Percentiles rank a stretch among this genome's conserved stretches.
Evolutionary conservation across 1,140 invertebrate genomes (phyloP).

Genomic region (Parapsyche elsis): DNA sequence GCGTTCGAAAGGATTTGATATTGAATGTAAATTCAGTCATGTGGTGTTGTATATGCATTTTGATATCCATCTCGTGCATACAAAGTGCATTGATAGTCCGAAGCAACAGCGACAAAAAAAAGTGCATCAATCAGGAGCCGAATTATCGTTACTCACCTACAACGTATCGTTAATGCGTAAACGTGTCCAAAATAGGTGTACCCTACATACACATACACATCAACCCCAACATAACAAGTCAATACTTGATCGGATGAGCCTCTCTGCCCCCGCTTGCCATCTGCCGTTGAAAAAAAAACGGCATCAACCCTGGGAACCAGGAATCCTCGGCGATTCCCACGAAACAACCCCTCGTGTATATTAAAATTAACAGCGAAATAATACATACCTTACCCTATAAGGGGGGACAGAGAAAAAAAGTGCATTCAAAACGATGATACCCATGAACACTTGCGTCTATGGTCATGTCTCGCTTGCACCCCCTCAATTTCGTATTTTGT

Average conservation of each 20-base stretch:
- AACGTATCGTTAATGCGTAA: slow-evolving; percentile 30
- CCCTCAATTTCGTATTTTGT: neutral
- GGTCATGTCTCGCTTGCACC: slow-evolving; percentile 31
- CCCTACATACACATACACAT: neutral
- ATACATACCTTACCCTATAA: slow-evolving; percentile 55
- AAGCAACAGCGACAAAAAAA: neutral
- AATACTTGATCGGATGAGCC: slow-evolving; percentile 40
- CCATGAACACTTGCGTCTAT: slow-evolving; percentile 44
- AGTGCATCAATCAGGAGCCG: slow-evolving; percentile 21
- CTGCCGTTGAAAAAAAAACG: slow-evolving; percentile 46
- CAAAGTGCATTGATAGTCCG: neutral
- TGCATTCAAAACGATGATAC: slow-evolving; percentile 52
- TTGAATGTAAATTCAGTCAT: neutral
- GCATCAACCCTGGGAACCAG: slow-evolving; percentile 55
- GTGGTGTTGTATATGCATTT: neutral
- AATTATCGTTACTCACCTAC: slow-evolving; percentile 23
- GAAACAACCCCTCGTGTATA: slow-evolving; percentile 55
- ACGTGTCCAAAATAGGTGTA: slow-evolving; percentile 26
- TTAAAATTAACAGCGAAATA: slow-evolving; percentile 56
- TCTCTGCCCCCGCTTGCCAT: slow-evolving; percentile 51
- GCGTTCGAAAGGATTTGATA: too few relatives aligned
- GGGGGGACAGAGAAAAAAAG: slow-evolving; percentile 42
- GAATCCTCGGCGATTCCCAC: slow-evolving; percentile 53
- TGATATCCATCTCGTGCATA: neutral
- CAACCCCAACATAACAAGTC: slow-evolving; percentile 44